Base-by-base conservation (phyloP, 1,140 invertebrate species). In the Cydia strobilella region DNA sequence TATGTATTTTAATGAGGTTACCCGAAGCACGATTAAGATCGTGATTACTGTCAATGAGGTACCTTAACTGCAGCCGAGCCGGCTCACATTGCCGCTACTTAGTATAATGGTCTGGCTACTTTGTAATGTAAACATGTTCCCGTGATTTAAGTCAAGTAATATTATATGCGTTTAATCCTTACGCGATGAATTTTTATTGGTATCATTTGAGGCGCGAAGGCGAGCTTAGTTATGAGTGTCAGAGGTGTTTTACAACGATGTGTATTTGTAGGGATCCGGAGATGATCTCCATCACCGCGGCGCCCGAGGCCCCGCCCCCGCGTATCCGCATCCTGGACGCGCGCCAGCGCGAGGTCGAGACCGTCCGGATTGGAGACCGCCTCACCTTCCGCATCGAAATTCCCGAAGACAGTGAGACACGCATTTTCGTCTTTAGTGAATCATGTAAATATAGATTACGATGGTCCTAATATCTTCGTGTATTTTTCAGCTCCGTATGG, bases 381-480 rank as follows among this genome's bases (percentile, higher is more conserved):
- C 96, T 99, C 76, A 98, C 97, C 15, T 98, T 99, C 95, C 95
- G 97, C 87, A 98, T 98, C 92, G 97, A 98, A 93, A 99, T 99
- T 81, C 98, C 98, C 2, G 97, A 98, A 95, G 97, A 98, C 90
- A 98, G 97, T 98, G 65, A 69, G 65, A 69, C 65, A 94, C 96
- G 97, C 95, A 63, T 76, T 75, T 78, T 74, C 74, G 10, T 74
- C 69, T 42, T 72, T 20, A 74, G 48, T 39, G 69, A 79, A 74
- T 71, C 23, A 20, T 18, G 18, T 66, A 59, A 74, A 45, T 48
- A n/a, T 71, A 35, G 23, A 45, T 77, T 75, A 65, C 18, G 27
- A 62, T n/a, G 12, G 23, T 76, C 18, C 18, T 59, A 59, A 59
- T 59, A 23, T 18, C 15, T 54, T 20, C 20, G 10, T 71, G 69